Conservation (phyloP, 2,888 invertebrate genomes). For the Synanthedon vespiformis region DNA sequence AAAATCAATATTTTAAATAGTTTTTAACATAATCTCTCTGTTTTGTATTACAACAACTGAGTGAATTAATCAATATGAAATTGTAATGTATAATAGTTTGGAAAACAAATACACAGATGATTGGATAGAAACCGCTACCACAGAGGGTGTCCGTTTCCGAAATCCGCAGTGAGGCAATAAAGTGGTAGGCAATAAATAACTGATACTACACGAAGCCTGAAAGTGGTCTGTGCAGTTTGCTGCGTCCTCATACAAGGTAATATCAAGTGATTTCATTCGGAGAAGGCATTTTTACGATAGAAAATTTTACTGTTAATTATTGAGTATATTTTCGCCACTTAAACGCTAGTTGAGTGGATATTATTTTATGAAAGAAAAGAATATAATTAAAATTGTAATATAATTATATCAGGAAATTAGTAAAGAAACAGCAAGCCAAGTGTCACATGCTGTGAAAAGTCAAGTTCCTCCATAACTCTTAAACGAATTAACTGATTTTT, state of each 20-base stretch:
- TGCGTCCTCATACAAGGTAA: neutral
- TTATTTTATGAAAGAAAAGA: no score
- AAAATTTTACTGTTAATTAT: neutral
- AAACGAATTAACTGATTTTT: no score
- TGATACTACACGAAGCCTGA: slow-evolving; percentile 27
- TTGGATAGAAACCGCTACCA: slow-evolving; percentile 12
- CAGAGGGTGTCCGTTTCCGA: slow-evolving; percentile 16
- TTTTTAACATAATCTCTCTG: no score
- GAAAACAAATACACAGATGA: slow-evolving; percentile 12
- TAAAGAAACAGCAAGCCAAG: no score
- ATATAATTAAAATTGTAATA: no score
- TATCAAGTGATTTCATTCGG: neutral
- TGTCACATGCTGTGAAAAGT: no score
- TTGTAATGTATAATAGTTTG: slow-evolving; percentile 1
- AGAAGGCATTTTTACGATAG: neutral
- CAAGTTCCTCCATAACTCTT: no score
- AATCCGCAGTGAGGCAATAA: slow-evolving; percentile 28
- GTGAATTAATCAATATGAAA: neutral
- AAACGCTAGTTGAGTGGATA: neutral
- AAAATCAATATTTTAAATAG: no score
- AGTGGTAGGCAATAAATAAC: slow-evolving; percentile 33
- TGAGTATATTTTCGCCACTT: neutral
- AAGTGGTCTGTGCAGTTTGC: slow-evolving; percentile 22
- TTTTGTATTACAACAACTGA: no score
- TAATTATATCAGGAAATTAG: no score